phyloP scores from a whole-genome alignment of 64 coral and sea anemone genomes.

The Catalaphyllia jardinei region DNA sequence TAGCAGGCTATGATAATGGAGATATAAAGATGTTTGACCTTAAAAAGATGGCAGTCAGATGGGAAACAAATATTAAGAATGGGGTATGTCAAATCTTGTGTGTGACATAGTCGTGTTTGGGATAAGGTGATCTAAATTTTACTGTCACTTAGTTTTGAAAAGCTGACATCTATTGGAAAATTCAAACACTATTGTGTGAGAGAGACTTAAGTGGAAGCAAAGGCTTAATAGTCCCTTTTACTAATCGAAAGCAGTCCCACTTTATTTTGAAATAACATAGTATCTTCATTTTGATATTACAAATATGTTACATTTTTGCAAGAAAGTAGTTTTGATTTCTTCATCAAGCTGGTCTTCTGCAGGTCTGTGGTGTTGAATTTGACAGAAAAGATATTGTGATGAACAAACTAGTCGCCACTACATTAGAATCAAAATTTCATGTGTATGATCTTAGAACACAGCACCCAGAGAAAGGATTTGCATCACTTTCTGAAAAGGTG shows the following conservation, averaged over 20 bases:
- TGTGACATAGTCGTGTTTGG: background rate
- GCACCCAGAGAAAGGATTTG: conserved; percentile 95
- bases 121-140: too few species aligned
- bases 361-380: conserved; percentile 99
- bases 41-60: conserved; percentile 95
- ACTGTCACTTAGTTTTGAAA: too few species aligned
- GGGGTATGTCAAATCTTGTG: conserved; percentile 56
- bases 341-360: background rate
- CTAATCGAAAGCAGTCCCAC: too few species aligned
- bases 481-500: conserved; percentile 90
- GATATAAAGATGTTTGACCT: conserved; percentile 99
- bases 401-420: conserved; percentile 96
- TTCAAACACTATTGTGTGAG: too few species aligned
- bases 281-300: too few species aligned
- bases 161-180: too few species aligned
- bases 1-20: conserved; percentile 98
- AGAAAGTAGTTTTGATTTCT: background rate
- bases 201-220: too few species aligned
- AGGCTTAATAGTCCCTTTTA: too few species aligned
- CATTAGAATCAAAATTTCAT: conserved; percentile 97
- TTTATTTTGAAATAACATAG: too few species aligned
- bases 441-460: conserved; percentile 94
- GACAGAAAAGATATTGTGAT: conserved; percentile 92
- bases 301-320: too few species aligned
- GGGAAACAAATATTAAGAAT: conserved; percentile 98